Evolutionary conservation across 2,113 vertebrate species (phyloP).

Genomic region (Nannospalax galili): DNA sequence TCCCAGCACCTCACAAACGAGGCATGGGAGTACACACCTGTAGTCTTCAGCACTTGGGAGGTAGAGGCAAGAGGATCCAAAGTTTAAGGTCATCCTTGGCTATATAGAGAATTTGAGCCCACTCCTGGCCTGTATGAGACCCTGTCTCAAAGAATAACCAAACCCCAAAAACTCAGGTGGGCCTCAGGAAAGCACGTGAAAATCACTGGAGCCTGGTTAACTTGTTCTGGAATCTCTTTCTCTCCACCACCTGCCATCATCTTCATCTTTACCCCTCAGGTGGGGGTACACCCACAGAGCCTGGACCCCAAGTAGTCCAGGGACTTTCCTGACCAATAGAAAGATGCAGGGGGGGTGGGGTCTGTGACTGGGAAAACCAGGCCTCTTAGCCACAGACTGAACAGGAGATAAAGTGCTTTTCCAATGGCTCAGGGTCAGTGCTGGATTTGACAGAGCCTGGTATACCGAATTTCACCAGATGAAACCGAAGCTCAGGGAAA

Average conservation of each 20-base stretch:
- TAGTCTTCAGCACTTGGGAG: background rate
- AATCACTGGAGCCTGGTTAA: no score
- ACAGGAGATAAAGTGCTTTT: background rate
- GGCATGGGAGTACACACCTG: background rate
- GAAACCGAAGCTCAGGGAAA: background rate
- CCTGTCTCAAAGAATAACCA: background rate
- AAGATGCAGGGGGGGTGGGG: background rate
- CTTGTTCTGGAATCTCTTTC: no score
- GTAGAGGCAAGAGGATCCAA: background rate
- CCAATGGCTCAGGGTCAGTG: accelerated
- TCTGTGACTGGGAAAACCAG: no score
- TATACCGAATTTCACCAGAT: background rate
- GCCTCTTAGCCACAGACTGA: background rate
- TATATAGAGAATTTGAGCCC: background rate
- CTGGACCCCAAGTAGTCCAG: background rate
- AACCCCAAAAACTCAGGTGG: no score
- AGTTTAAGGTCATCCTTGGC: no score
- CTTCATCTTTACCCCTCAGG: no score
- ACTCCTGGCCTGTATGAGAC: background rate
- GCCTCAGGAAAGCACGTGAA: no score
- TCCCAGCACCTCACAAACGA: background rate
- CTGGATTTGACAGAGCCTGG: background rate
- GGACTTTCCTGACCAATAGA: background rate
- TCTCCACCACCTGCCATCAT: no score
- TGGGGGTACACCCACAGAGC: background rate